Percentiles rank a stretch among this genome's conserved stretches.
Conservation (phyloP, 2,888 invertebrate genomes). For the Asteroscopus sphinx region DNA sequence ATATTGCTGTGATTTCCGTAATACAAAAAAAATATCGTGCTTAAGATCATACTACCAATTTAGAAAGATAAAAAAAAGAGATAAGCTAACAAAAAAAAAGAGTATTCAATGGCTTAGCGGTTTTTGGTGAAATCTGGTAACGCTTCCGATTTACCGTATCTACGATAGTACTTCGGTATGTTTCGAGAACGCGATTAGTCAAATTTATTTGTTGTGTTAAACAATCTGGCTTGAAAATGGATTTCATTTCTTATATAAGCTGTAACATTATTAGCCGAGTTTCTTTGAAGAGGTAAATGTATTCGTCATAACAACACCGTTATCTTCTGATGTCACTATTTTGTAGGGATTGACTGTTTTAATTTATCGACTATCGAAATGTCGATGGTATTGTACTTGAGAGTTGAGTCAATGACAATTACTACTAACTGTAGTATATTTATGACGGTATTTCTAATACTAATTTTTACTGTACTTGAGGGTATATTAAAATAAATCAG, state of each 20-base stretch:
- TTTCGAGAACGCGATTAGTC: constrained; percentile 62
- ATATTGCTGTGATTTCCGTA: constrained; percentile 64
- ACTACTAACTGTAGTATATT: too few species aligned
- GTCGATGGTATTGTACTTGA: too few species aligned
- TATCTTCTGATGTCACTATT: too few species aligned
- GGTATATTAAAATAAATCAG: too few species aligned
- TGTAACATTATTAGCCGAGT: too few species aligned
- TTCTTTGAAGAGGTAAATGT: too few species aligned
- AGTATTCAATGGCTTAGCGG: constrained; percentile 77
- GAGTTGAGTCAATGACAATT: too few species aligned
- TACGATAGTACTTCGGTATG: constrained; percentile 64
- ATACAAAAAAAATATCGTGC: constrained; percentile 76
- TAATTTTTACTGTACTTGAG: too few species aligned
- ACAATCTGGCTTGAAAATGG: constrained; percentile 45
- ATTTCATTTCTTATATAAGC: constrained; percentile 65
- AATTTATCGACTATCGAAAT: too few species aligned
- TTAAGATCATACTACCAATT: constrained; percentile 82
- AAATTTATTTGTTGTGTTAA: constrained; percentile 57
- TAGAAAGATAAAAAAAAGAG: constrained; percentile 71
- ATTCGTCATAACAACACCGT: too few species aligned
- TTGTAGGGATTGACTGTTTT: too few species aligned
- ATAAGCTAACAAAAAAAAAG: constrained; percentile 67
- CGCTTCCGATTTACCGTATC: constrained; percentile 72
- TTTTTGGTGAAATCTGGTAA: constrained; percentile 75
- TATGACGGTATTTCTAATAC: too few species aligned